Evolutionary conservation across 2,888 invertebrate genomes (phyloP), one percentile per base, ranked within the genome.

Genomic region (Diarsia brunnea): DNA sequence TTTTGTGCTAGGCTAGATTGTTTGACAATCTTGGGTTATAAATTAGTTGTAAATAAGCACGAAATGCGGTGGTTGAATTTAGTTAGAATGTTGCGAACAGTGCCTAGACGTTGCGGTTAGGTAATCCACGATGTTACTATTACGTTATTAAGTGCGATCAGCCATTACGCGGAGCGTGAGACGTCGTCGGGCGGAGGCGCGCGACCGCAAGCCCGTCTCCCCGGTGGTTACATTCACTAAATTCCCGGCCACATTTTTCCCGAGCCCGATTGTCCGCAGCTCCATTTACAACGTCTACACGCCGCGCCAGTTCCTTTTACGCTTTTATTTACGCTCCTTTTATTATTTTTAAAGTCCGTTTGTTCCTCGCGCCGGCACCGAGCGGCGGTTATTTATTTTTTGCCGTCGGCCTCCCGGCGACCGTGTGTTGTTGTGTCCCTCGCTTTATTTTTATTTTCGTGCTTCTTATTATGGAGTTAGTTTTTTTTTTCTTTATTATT

Each of bases 321-420:
- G 95, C 95, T 96, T 96, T 96, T 96, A 96, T 96, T 96, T 96
- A 96, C 95, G 95, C 94, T 95, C 95, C 95, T 96, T 96, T 96
- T 96, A 95, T 96, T 96, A 95, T 96, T 96, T 96, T 95, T 94
- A 95, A 95, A 96, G 95, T 95, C 95, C 95, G 95, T 96, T 96
- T 96, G 96, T 95, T 95, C 95, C 95, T 95, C 95, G 95, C 95
- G 94, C 95, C 93, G 95, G 95, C 95, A 95, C 94, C 94, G 93
- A 93, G 94, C 94, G 94, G 91, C 91, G 93, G 95, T 96, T 95
- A 94, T 95, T 95, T 96, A 95, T 96, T 96, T 96, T 95, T 95
- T 95, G 95, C 95, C 94, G 93, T 92, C 93, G 95, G 95, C 96
- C 96, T 95, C 95, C 96, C 96, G 95, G 95, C 96, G 96, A 94